A percentile compares a stretch with the other conserved stretches of the same genome.
Conservation (phyloP, 2,888 invertebrate genomes). For the Criorhina ranunculi region DNA sequence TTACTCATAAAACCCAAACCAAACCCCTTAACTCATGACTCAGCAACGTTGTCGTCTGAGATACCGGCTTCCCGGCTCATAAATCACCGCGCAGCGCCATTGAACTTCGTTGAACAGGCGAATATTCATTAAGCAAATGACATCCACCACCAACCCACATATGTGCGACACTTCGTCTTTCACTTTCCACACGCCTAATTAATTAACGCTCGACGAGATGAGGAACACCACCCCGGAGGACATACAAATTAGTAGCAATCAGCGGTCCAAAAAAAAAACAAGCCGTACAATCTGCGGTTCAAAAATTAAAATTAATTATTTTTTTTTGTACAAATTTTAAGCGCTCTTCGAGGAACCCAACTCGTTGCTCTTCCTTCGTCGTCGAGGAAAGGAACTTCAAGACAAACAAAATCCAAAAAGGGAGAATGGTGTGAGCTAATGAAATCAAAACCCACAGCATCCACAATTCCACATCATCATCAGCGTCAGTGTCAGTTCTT, state of each 20-base stretch:
- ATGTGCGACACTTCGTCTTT: slow-evolving; percentile 72
- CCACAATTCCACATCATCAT: slow-evolving; percentile 64
- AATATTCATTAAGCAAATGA: slow-evolving; percentile 72
- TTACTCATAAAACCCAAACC: slow-evolving; percentile 21
- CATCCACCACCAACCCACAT: slow-evolving; percentile 59
- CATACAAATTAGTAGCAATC: slow-evolving; percentile 75
- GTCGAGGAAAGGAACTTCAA: slow-evolving; percentile 33
- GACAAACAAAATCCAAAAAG: slow-evolving; percentile 36
- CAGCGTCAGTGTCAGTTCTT: slow-evolving; percentile 43
- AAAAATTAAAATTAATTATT: slow-evolving; percentile 72
- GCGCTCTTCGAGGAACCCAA: slow-evolving; percentile 14
- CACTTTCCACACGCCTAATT: slow-evolving; percentile 76
- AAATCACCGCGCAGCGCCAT: slow-evolving; percentile 75
- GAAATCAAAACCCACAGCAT: slow-evolving; percentile 71
- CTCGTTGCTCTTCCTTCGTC: background rate
- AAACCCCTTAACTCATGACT: slow-evolving; percentile 55
- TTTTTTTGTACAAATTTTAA: slow-evolving; percentile 45
- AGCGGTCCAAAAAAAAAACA: slow-evolving; percentile 54
- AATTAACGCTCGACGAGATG: slow-evolving; percentile 49
- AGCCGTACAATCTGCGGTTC: slow-evolving; percentile 23
- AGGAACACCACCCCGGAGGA: slow-evolving; percentile 63
- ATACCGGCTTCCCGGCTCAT: slow-evolving; percentile 53
- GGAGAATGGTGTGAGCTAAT: slow-evolving; percentile 49
- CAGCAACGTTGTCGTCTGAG: slow-evolving; percentile 26
- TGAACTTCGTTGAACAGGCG: slow-evolving; percentile 54